phyloP scores from a whole-genome alignment of 2,797 vertebrate species.

The Acropternis orthonyx region DNA sequence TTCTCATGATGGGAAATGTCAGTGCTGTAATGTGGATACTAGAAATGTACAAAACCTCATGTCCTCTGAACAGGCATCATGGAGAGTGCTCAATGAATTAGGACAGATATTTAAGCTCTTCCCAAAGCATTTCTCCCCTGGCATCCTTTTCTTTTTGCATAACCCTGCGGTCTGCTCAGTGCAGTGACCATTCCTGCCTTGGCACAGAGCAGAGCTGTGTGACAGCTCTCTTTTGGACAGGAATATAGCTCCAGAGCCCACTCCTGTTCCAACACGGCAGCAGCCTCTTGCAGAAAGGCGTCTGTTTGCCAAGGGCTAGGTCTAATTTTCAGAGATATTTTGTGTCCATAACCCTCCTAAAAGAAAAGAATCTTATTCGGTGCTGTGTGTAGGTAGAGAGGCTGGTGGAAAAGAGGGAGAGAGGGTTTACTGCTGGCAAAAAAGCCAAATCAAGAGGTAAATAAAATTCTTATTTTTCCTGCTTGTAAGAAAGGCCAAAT shows the following conservation, averaged over 20 bases:
- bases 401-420: not conserved
- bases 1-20: not conserved
- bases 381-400: not conserved
- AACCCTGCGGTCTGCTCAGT: not conserved
- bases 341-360: not conserved
- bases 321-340: not conserved
- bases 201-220: not conserved
- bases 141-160: not conserved
- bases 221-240: not conserved
- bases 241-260: not conserved
- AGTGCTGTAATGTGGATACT: not conserved
- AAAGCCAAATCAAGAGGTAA: not conserved
- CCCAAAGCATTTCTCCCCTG: not conserved
- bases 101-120: conserved; percentile 18
- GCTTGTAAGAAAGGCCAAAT: not conserved
- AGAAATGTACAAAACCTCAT: not conserved
- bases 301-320: not conserved
- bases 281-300: not conserved
- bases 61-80: not conserved
- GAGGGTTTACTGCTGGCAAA: not conserved
- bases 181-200: not conserved
- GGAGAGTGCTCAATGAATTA: conserved; percentile 11
- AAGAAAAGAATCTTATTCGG: not conserved
- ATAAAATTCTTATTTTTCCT: not conserved
- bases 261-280: not conserved